Evolutionary conservation across 2,113 vertebrate genomes (phyloP).

Genomic region (Bos javanicus): DNA sequence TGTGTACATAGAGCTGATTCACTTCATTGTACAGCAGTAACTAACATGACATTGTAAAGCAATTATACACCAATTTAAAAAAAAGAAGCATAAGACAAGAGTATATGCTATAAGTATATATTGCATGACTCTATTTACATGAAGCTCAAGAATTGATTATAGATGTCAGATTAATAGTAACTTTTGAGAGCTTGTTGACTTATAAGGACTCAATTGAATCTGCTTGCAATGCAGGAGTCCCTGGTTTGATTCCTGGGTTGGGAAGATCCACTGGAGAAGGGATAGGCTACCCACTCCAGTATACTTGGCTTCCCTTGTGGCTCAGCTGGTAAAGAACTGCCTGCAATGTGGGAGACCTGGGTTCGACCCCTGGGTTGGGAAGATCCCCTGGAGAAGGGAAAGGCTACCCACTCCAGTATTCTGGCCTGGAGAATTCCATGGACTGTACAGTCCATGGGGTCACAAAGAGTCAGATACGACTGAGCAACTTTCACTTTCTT

Average conservation of each 20-base stretch:
- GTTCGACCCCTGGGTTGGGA: too few species aligned
- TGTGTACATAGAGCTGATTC: neutral
- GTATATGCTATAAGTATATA: fast-evolving
- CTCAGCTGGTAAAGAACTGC: too few species aligned
- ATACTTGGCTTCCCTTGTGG: neutral
- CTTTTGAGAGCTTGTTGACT: neutral
- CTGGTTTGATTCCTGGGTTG: neutral
- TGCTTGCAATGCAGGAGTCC: neutral
- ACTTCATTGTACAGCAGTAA: neutral
- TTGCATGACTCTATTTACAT: neutral
- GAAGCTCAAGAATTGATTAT: neutral
- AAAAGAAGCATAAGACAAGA: neutral
- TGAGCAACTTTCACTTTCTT: neutral
- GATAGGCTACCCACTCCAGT: neutral
- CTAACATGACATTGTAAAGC: neutral
- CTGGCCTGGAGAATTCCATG: neutral
- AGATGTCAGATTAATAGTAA: neutral
- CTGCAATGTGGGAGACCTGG: too few species aligned
- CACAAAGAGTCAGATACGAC: fast-evolving
- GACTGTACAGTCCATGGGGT: neutral
- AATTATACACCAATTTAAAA: neutral
- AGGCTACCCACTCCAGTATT: neutral
- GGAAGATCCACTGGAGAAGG: neutral
- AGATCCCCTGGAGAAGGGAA: neutral
- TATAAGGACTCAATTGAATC: neutral